Conservation (phyloP, 2,797 vertebrate species). For the Enteromius unitaeniatus region DNA sequence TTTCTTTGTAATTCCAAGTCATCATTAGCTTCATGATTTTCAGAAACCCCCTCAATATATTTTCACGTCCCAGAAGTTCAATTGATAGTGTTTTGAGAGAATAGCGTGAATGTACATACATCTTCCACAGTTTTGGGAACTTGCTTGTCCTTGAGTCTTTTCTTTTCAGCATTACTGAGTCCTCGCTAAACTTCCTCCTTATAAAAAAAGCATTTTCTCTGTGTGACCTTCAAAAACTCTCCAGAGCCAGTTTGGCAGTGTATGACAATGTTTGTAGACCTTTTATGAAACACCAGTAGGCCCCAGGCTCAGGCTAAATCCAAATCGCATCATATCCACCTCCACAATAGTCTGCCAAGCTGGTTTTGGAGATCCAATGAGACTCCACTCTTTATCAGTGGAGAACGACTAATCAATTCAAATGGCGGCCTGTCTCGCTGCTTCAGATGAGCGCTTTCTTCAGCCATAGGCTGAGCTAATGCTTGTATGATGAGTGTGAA, state of each 20-base stretch:
- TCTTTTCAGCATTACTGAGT: neutral
- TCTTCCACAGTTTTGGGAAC: constrained; percentile 13
- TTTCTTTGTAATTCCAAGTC: neutral
- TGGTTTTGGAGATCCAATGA: constrained; percentile 45
- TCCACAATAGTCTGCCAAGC: constrained; percentile 41
- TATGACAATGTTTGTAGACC: constrained; percentile 51
- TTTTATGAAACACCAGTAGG: constrained; percentile 46
- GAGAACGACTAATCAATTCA: constrained; percentile 39
- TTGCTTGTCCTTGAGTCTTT: constrained; percentile 4
- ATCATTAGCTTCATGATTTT: neutral
- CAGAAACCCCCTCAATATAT: neutral
- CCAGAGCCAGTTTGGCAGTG: constrained; percentile 46
- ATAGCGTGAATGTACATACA: neutral
- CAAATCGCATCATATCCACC: constrained; percentile 51
- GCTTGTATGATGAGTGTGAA: constrained; percentile 26
- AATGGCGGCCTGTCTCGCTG: constrained; percentile 18
- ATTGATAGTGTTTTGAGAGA: neutral
- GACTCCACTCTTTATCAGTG: constrained; percentile 40
- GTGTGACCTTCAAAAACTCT: constrained; percentile 57
- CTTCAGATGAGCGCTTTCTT: constrained; percentile 33
- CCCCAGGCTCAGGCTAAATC: constrained; percentile 49
- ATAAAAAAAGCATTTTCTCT: constrained; percentile 38
- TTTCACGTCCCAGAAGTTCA: neutral
- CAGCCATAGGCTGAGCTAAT: constrained; percentile 24
- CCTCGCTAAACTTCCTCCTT: constrained; percentile 25